These are phyloP conservation scores for Protaetia brevitarsis DNA, from an alignment of 1,140 invertebrate species.

Conservation along the genomic window DNA sequence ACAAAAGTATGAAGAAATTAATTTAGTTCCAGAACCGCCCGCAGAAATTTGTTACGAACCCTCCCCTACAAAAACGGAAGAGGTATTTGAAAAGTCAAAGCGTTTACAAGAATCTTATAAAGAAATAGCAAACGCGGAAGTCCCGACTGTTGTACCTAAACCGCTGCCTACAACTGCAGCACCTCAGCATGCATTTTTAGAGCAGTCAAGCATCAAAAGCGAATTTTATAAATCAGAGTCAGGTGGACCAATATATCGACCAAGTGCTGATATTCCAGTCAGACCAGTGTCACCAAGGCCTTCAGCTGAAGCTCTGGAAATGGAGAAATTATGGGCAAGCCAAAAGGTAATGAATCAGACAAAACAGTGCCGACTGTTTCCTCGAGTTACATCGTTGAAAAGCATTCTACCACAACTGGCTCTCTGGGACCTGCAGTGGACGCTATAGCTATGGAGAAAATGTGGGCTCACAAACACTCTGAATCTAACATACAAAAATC, in stretches of 20 bases:
- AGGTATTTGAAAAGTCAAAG: constrained; percentile 9
- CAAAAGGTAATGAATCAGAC: constrained; percentile 34
- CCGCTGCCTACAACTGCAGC: too few species aligned
- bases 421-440: constrained; percentile 43
- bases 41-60: constrained; percentile 68
- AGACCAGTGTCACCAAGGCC: constrained; percentile 47
- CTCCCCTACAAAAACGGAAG: constrained; percentile 48
- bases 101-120: constrained; percentile 6
- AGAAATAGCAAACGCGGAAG: not conserved
- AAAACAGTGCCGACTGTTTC: constrained; percentile 29
- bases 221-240: constrained; percentile 20
- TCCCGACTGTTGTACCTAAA: not conserved
- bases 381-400: constrained; percentile 31
- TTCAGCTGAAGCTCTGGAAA: constrained; percentile 58
- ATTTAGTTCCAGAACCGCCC: constrained; percentile 65
- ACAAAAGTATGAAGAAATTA: constrained; percentile 44
- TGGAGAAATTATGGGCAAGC: constrained; percentile 61
- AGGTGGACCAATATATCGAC: constrained; percentile 2
- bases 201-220: not conserved
- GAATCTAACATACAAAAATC: constrained; percentile 51
- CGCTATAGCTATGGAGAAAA: constrained; percentile 60
- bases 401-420: constrained; percentile 28
- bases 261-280: not conserved
- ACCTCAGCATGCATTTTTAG: not conserved
- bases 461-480: constrained; percentile 56